phyloP scores from a whole-genome alignment of 1,140 invertebrate species.

The Zelostemma sp. region DNA sequence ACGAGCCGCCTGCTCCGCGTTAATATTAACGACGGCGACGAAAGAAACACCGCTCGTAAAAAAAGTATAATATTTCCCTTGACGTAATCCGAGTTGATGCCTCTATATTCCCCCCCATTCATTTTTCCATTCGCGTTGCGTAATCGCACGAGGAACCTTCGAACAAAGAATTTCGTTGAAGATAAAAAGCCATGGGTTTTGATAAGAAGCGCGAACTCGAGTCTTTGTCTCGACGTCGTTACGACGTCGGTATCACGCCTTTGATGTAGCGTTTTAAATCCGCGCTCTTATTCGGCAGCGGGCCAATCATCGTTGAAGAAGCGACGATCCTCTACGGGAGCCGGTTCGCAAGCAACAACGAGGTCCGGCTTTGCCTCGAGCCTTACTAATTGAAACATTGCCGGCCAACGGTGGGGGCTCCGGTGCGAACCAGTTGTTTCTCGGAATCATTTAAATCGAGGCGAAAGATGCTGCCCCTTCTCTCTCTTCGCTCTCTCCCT shows the following conservation, averaged over 20 bases:
- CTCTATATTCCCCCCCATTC: no score
- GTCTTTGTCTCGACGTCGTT: no score
- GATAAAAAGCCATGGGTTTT: no score
- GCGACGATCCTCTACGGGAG: not conserved
- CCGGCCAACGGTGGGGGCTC: not conserved
- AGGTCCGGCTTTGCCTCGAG: not conserved
- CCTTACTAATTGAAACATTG: slow-evolving; percentile 9
- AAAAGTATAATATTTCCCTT: not conserved
- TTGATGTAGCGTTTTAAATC: slow-evolving; percentile 8
- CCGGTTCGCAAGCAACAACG: slow-evolving; percentile 4
- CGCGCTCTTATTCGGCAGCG: not conserved
- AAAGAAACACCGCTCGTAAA: slow-evolving; percentile 1
- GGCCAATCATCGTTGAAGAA: not conserved
- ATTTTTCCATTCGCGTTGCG: not conserved
- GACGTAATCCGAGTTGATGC: not conserved
- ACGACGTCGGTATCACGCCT: not conserved
- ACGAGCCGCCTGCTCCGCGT: not conserved
- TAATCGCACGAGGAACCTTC: no score
- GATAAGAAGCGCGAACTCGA: no score
- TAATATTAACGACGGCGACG: slow-evolving; percentile 1
- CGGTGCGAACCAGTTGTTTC: slow-evolving; percentile 11
- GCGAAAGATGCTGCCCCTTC: not conserved
- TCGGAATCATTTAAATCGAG: slow-evolving; percentile 4
- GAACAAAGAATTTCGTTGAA: no score
- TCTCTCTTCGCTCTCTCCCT: slow-evolving; percentile 3